These are phyloP conservation scores for Ametastegia equiseti DNA, from an alignment of 2,888 invertebrate species.

Conservation along the genomic window DNA sequence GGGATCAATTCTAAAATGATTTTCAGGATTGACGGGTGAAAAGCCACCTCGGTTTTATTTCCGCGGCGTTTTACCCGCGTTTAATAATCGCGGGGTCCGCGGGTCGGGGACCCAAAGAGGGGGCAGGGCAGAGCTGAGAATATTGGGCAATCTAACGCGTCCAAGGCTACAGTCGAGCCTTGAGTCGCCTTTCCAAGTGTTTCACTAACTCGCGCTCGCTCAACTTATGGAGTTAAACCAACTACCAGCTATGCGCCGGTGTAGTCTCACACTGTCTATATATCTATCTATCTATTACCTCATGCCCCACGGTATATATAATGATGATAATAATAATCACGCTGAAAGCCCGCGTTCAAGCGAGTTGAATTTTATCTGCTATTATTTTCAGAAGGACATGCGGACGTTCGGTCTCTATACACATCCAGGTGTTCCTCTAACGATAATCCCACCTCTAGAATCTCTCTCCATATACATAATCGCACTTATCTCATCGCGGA, in stretches of 20 bases:
- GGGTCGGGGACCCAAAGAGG: conserved; percentile 50
- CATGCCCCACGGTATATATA: conserved; percentile 40
- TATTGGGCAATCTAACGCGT: conserved; percentile 75
- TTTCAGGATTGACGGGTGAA: neutral
- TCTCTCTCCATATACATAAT: neutral
- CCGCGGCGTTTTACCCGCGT: neutral
- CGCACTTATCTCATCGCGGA: neutral
- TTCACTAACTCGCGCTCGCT: conserved; percentile 64
- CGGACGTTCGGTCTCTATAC: conserved; percentile 10
- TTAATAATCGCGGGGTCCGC: neutral
- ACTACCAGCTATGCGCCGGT: conserved; percentile 21
- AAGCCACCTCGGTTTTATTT: neutral
- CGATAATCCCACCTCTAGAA: neutral
- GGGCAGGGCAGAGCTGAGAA: conserved; percentile 67
- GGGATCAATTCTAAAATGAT: neutral
- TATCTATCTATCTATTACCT: conserved; percentile 48
- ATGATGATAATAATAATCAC: conserved; percentile 44
- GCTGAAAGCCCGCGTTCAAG: conserved; percentile 23
- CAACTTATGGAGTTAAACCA: conserved; percentile 46
- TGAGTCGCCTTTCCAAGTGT: conserved; percentile 75
- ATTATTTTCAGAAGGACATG: conserved; percentile 43
- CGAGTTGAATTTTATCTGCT: conserved; percentile 33
- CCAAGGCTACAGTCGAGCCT: conserved; percentile 74
- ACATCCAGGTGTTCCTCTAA: conserved; percentile 2
- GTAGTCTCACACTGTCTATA: conserved; percentile 32